Conservation (phyloP, 2,113 vertebrate species). For the Mionectes macconnelli region DNA sequence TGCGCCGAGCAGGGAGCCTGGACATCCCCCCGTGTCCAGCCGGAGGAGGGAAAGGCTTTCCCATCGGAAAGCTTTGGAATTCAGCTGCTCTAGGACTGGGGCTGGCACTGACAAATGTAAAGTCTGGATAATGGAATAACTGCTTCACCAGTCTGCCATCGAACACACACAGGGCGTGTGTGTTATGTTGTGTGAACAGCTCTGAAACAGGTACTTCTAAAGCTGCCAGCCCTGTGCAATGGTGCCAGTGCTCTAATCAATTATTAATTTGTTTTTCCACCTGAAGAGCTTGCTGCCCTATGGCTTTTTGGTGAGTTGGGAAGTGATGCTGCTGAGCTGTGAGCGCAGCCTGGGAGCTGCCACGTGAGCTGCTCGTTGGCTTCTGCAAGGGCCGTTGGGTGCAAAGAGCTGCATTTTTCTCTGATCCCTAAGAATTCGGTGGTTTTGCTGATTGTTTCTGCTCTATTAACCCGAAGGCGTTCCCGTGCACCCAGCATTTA, state of each 20-base stretch:
- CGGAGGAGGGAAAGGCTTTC: not conserved
- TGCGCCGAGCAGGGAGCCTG: not conserved
- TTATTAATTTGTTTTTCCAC: not conserved
- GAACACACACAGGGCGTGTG: not conserved
- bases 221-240: not conserved
- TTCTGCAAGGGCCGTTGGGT: not conserved
- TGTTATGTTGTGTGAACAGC: not conserved
- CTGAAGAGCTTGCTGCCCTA: not conserved
- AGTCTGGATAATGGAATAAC: not conserved
- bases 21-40: not conserved
- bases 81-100: not conserved
- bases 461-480: slow-evolving; percentile 4
- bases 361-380: accelerated
- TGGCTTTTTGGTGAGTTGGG: not conserved
- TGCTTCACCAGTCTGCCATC: not conserved
- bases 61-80: not conserved
- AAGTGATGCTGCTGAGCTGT: not conserved
- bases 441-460: slow-evolving; percentile 23
- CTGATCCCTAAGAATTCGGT: not conserved
- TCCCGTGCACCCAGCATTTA: not conserved
- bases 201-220: accelerated
- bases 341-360: not conserved
- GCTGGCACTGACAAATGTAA: accelerated
- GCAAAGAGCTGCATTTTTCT: not conserved
- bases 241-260: not conserved